Conservation (phyloP, 2,888 invertebrate genomes). For the Tenthredo amoena region DNA sequence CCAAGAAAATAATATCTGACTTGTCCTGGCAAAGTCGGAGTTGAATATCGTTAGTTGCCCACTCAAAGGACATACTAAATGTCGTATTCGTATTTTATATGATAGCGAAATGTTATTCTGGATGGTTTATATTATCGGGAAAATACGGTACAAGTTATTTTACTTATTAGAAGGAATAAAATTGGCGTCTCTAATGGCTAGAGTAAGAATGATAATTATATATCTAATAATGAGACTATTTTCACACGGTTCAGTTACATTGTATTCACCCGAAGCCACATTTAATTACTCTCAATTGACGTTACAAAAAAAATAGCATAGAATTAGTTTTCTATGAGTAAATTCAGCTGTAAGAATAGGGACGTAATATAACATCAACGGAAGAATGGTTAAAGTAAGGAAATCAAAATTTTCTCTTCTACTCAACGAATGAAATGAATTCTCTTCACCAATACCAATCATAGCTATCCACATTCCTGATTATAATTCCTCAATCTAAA, state of each 20-base stretch:
- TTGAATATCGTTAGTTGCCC: neutral
- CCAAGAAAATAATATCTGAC: conserved; percentile 3
- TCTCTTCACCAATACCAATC: neutral
- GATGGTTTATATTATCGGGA: conserved; percentile 18
- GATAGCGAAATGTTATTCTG: neutral
- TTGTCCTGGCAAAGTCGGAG: neutral
- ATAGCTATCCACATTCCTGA: neutral
- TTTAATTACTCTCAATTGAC: conserved; percentile 7
- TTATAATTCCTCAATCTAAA: neutral
- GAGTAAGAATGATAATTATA: conserved; percentile 3
- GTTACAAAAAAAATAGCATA: conserved; percentile 8
- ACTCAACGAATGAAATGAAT: neutral
- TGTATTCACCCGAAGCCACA: conserved; percentile 11
- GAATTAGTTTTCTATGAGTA: conserved; percentile 6
- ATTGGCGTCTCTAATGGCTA: conserved; percentile 27
- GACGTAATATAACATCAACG: conserved; percentile 45
- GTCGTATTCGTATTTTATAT: neutral
- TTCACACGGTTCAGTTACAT: conserved; percentile 14
- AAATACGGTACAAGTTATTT: conserved; percentile 51
- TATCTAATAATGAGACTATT: conserved; percentile 32
- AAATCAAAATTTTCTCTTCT: conserved; percentile 21
- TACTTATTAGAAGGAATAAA: conserved; percentile 2
- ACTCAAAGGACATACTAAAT: conserved; percentile 4
- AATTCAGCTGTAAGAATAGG: conserved; percentile 45
- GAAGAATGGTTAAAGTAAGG: conserved; percentile 52